A percentile compares a stretch with the other conserved stretches of the same genome.
These are phyloP conservation scores for Salvelinus alpinus DNA, from an alignment of 2,113 vertebrate species.

Conservation along the genomic window DNA sequence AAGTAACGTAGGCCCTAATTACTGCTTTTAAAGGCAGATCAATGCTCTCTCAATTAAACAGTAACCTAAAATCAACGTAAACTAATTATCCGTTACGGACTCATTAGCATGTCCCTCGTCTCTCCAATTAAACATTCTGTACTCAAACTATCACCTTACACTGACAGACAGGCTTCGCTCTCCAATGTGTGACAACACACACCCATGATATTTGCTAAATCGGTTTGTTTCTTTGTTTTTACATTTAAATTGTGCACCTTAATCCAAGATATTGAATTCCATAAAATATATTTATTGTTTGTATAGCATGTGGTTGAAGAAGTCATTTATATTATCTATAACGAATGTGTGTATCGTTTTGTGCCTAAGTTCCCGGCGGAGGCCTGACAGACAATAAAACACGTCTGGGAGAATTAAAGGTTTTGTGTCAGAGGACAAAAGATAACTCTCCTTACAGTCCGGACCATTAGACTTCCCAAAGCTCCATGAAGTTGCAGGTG, in stretches of 20 bases:
- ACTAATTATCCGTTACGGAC: neutral
- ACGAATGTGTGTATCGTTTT: neutral
- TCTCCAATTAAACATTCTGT: conserved; percentile 5
- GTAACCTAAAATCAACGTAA: conserved; percentile 31
- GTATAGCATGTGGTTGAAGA: neutral
- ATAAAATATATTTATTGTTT: too few relatives aligned
- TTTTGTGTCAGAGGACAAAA: conserved; percentile 26
- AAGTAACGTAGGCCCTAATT: conserved; percentile 73
- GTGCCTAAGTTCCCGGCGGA: neutral
- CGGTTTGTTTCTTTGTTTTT: too few relatives aligned
- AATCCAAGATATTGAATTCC: too few relatives aligned
- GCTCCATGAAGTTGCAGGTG: conserved; percentile 67
- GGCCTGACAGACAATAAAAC: conserved; percentile 5
- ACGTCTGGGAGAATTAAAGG: conserved; percentile 3
- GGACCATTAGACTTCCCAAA: conserved; percentile 43
- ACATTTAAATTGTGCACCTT: too few relatives aligned
- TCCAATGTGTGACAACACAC: neutral
- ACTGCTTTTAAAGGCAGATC: conserved; percentile 73
- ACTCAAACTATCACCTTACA: neutral
- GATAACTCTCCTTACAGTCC: neutral
- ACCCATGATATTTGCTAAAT: too few relatives aligned
- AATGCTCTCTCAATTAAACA: conserved; percentile 43
- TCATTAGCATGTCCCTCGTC: conserved; percentile 14
- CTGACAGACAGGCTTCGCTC: neutral
- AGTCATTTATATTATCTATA: neutral